Evolutionary conservation across 2,888 invertebrate genomes (phyloP).

Genomic region (Lasioglossum marginatum): DNA sequence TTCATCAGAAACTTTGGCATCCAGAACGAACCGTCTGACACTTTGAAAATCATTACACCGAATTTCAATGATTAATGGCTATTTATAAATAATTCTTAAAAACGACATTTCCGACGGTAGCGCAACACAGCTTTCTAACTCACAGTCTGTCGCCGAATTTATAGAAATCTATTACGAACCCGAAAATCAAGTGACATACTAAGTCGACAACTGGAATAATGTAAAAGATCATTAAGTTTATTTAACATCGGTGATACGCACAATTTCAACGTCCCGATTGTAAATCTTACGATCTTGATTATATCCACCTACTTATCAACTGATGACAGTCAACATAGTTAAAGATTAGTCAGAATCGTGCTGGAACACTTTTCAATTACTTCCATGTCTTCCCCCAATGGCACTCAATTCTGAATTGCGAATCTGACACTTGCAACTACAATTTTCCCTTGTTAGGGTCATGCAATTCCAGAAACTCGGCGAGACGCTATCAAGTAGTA

Average conservation of each 20-base stretch:
- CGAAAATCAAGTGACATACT: conserved; percentile 25
- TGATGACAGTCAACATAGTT: conserved; percentile 32
- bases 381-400: conserved; percentile 43
- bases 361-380: conserved; percentile 31
- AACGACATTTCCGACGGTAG: background rate
- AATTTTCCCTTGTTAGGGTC: background rate
- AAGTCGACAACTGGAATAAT: conserved; percentile 25
- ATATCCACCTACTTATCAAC: conserved; percentile 24
- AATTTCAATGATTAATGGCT: conserved; percentile 15
- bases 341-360: conserved; percentile 21
- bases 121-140: background rate
- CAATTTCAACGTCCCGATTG: conserved; percentile 1
- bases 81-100: conserved; percentile 17
- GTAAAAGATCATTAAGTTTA: conserved; percentile 31
- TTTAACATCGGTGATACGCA: conserved; percentile 25
- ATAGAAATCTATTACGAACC: conserved; percentile 2
- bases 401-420: conserved; percentile 33
- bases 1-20: conserved; percentile 47
- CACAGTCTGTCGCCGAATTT: conserved; percentile 10
- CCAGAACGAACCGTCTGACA: conserved; percentile 21
- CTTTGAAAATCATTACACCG: conserved; percentile 51
- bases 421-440: conserved; percentile 59
- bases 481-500: background rate
- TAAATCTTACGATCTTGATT: background rate
- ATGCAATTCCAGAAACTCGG: background rate